These are phyloP conservation scores for Meiosimyza platycephala DNA, from an alignment of 2,888 invertebrate species.

Conservation along the genomic window DNA sequence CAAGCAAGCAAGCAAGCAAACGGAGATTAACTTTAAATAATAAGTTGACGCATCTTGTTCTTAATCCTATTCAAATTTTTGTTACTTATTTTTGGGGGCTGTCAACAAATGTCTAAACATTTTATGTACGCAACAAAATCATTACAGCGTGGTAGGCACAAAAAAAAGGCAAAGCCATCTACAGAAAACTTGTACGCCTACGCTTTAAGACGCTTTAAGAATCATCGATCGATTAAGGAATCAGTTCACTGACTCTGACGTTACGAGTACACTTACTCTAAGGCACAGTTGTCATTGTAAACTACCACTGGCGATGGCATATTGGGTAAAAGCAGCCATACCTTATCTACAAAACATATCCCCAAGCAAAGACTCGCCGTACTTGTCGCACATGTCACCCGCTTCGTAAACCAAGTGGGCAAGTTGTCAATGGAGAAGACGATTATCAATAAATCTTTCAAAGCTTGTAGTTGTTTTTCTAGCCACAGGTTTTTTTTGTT, in stretches of 20 bases:
- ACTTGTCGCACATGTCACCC: conserved; percentile 6
- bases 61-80: conserved; percentile 18
- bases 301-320: neutral
- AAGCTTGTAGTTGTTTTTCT: neutral
- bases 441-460: conserved; percentile 13
- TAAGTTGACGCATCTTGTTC: conserved; percentile 23
- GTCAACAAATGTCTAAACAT: neutral
- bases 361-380: neutral
- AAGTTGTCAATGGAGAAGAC: neutral
- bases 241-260: conserved; percentile 19
- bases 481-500: neutral
- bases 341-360: conserved; percentile 2
- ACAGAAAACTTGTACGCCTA: conserved; percentile 7
- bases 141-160: too few relatives aligned
- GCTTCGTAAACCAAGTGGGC: neutral
- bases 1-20: too few relatives aligned
- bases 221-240: neutral
- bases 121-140: too few relatives aligned
- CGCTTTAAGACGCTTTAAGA: neutral
- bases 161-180: too few relatives aligned
- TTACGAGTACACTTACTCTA: too few relatives aligned
- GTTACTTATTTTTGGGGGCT: conserved; percentile 9
- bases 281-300: neutral
- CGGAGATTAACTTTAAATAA: too few relatives aligned
- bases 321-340: neutral